Percentiles rank a stretch among this genome's conserved stretches.
These are phyloP conservation scores for Sorex araneus DNA, from an alignment of 2,113 vertebrate species.

Conservation along the genomic window DNA sequence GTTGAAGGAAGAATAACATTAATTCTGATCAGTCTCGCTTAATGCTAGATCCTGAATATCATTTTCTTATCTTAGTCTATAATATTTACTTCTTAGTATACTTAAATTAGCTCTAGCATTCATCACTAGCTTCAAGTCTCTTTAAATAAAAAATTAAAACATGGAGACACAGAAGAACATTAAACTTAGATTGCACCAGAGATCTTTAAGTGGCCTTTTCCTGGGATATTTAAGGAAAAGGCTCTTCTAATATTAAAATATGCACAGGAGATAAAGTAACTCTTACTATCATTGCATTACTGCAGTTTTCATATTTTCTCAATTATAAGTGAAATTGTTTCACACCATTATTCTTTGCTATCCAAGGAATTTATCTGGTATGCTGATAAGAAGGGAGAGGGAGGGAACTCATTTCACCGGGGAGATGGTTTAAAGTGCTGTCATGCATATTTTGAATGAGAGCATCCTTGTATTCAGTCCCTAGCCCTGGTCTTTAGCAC, in stretches of 20 bases:
- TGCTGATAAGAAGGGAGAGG: constrained; percentile 40
- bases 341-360: constrained; percentile 49
- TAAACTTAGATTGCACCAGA: neutral
- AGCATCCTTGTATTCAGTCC: too few species aligned
- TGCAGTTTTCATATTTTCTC: neutral
- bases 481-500: too few species aligned
- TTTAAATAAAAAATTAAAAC: constrained; percentile 47
- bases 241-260: neutral
- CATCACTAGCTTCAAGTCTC: constrained; percentile 30
- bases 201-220: neutral
- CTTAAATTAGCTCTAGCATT: constrained; percentile 22
- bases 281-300: neutral
- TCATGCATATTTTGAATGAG: too few species aligned
- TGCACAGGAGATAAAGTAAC: fast-evolving
- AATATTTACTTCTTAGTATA: constrained; percentile 52
- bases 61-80: constrained; percentile 39
- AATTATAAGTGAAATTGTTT: constrained; percentile 7
- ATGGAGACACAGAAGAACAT: constrained; percentile 12
- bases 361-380: neutral
- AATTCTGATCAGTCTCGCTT: constrained; percentile 22
- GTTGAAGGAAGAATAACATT: neutral
- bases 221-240: constrained; percentile 22
- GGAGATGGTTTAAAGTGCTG: too few species aligned
- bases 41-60: constrained; percentile 43
- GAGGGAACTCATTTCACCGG: too few species aligned